phyloP scores from a whole-genome alignment of 2,113 vertebrate genomes.

The Hepsetus odoe region DNA sequence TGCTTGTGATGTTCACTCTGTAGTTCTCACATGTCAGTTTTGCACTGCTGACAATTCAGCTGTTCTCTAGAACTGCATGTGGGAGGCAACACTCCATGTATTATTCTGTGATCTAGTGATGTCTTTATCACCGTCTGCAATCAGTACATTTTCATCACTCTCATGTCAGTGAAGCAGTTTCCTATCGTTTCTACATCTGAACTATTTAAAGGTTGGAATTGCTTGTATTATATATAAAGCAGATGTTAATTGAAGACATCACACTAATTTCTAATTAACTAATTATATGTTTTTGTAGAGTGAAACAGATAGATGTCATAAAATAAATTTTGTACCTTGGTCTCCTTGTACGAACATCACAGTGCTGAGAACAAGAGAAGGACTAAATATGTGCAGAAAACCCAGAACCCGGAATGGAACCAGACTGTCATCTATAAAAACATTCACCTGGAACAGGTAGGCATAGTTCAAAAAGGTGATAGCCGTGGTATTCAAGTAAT shows the following conservation, averaged over 20 bases:
- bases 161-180: slow-evolving; percentile 29
- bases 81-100: slow-evolving; percentile 18
- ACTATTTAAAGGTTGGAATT: too few species aligned
- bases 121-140: slow-evolving; percentile 43
- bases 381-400: slow-evolving; percentile 94
- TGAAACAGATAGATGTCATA: too few species aligned
- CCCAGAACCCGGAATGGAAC: slow-evolving; percentile 98
- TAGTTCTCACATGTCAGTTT: slow-evolving; percentile 1
- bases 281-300: too few species aligned
- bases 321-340: slow-evolving; percentile 28
- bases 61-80: slow-evolving; percentile 35
- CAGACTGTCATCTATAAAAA: slow-evolving; percentile 99
- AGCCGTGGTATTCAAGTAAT: too few species aligned
- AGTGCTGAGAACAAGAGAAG: slow-evolving; percentile 96
- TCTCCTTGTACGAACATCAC: slow-evolving; percentile 64
- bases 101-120: slow-evolving; percentile 36
- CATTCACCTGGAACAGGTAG: slow-evolving; percentile 95
- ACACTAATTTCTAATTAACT: too few species aligned
- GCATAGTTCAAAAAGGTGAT: too few species aligned
- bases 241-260: too few species aligned
- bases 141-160: slow-evolving; percentile 29
- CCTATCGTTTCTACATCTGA: background rate
- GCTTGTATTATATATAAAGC: background rate
- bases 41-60: background rate
- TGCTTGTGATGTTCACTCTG: background rate